Evolutionary conservation across 2,113 vertebrate species (phyloP).

Genomic region (Thunnus maccoyii): DNA sequence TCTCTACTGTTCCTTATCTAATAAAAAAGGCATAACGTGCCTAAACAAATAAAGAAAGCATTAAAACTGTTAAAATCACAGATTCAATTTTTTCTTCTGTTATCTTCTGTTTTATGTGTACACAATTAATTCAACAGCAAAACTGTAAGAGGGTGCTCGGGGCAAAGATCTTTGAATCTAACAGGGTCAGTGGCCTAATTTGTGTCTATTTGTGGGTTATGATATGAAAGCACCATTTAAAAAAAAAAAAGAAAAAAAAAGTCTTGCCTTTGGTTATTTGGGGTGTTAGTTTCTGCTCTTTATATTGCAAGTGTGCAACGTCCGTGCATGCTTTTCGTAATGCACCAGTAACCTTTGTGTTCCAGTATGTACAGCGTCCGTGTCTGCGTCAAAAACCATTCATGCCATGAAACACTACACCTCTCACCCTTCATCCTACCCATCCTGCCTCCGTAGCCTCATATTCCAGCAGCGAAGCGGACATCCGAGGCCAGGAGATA

Average conservation of each 20-base stretch:
- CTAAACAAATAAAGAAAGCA: too few species aligned
- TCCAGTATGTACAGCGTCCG: slow-evolving; percentile 48
- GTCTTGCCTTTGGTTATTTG: not conserved
- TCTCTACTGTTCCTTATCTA: too few species aligned
- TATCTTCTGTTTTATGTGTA: not conserved
- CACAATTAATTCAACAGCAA: slow-evolving; percentile 2
- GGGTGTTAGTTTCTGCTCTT: slow-evolving; percentile 5
- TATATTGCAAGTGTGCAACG: not conserved
- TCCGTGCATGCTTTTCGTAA: slow-evolving; percentile 4
- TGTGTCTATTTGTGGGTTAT: slow-evolving; percentile 23
- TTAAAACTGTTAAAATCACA: too few species aligned
- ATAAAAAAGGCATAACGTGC: too few species aligned
- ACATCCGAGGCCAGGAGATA: slow-evolving; percentile 23
- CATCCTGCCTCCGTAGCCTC: slow-evolving; percentile 44
- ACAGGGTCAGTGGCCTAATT: slow-evolving; percentile 32
- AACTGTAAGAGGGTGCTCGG: not conserved
- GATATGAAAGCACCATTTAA: not conserved
- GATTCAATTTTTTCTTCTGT: not conserved
- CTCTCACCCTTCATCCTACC: slow-evolving; percentile 51
- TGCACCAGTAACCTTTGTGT: slow-evolving; percentile 57
- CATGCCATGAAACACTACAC: slow-evolving; percentile 59
- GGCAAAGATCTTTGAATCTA: slow-evolving; percentile 8
- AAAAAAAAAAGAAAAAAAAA: not conserved
- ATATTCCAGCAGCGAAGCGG: slow-evolving; percentile 41
- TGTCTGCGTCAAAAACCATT: slow-evolving; percentile 53